Evolutionary conservation across 2,113 vertebrate species (phyloP), one percentile per base, ranked within the genome.

Genomic region (Corythornis cristatus): DNA sequence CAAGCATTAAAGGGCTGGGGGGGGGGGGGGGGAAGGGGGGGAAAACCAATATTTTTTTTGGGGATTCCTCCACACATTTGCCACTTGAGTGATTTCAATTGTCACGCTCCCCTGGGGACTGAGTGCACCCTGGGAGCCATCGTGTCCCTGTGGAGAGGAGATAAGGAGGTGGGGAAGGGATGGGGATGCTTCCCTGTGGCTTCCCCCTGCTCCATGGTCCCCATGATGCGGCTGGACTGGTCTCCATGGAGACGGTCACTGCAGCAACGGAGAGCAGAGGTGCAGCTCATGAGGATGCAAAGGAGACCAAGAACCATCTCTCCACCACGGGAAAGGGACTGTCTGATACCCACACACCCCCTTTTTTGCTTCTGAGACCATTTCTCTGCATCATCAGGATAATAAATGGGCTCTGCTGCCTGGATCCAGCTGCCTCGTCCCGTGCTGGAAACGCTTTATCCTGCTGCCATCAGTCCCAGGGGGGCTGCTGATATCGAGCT

Each of bases 241-340:
- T 96, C 93, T 96, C 96, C 95, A 96, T 93, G 95, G 93, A 95
- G 89, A 95, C 21, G 0, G 89, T 93, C 94, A 90, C 95, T 48
- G 35, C 77, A 60, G 95, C 93, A 93, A 95, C 84, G 0, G 76
- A 72, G 85, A 87, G 74, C 82, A 37, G 80, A 83, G 71, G 53
- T 10, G 66, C 77, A 53, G 42, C 82, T 93, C 53, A 17, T 0
- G 91, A 71, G 81, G 89, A 79, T n/a, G 88, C 50, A 2, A 18
- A 10, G 0, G 22, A 86, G 35, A 23, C 33, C 4, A 0, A 31
- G 83, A 57, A 77, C 0, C 53, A 6, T 12, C 15, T 54, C 66
- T 67, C 7, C 37, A 60, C 23, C n/a, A 6, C 0, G 2, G 29
- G 17, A n/a, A 5, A 73, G 51, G 50, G 50, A 42, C 7, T 3